Conservation (phyloP, 2,888 invertebrate genomes). For the Melanotus villosus region DNA sequence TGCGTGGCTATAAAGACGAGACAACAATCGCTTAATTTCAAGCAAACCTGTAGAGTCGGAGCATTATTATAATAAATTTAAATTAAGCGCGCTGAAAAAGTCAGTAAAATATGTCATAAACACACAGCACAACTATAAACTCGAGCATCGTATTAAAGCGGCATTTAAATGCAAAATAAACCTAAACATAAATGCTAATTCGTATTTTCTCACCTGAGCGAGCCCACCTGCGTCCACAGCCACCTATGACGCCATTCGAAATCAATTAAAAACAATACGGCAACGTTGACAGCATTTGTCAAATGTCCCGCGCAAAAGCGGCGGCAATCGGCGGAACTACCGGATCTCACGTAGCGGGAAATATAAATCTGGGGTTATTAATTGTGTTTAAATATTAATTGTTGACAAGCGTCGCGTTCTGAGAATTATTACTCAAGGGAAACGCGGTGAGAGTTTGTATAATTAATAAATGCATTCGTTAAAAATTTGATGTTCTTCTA, state of each 20-base stretch:
- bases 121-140: conserved; percentile 47
- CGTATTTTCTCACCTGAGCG: conserved; percentile 51
- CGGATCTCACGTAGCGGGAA: conserved; percentile 57
- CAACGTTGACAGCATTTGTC: conserved; percentile 41
- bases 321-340: conserved; percentile 53
- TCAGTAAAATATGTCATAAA: conserved; percentile 48
- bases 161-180: conserved; percentile 51
- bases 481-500: conserved; percentile 30
- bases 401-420: conserved; percentile 43
- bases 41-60: conserved; percentile 35
- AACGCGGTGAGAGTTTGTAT: conserved; percentile 38
- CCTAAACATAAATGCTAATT: conserved; percentile 49
- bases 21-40: conserved; percentile 47
- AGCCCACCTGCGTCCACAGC: conserved; percentile 50
- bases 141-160: conserved; percentile 48
- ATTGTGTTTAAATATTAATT: conserved; percentile 52
- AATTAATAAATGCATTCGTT: conserved; percentile 48
- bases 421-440: conserved; percentile 44
- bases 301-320: conserved; percentile 41
- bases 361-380: conserved; percentile 58
- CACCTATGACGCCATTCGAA: conserved; percentile 51
- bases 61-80: conserved; percentile 46
- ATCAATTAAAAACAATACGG: conserved; percentile 50
- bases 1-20: conserved; percentile 38
- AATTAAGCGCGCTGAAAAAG: conserved; percentile 47